These are phyloP conservation scores for Dolichotis patagonum DNA, from an alignment of 2,113 vertebrate species.

Conservation along the genomic window DNA sequence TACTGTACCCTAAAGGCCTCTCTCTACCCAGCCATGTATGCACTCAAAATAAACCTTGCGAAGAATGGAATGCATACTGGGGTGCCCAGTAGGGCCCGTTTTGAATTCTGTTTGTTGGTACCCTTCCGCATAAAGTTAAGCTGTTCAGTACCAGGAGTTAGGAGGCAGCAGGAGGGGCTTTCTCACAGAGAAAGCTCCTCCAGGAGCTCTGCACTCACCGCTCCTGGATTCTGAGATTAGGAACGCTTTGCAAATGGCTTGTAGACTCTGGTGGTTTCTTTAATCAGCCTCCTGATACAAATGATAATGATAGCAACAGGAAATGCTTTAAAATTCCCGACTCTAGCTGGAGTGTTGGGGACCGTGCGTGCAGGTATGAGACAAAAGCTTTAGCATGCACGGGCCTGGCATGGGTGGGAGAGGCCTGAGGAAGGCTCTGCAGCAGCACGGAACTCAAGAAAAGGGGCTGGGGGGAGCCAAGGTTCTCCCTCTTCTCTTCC, in stretches of 20 bases:
- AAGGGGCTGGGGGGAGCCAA: background rate
- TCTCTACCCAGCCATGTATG: conserved; percentile 71
- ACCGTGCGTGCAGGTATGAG: background rate
- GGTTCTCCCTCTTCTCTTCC: background rate
- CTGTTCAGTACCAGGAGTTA: background rate
- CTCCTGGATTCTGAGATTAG: background rate
- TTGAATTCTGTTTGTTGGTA: background rate
- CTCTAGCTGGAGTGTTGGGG: background rate
- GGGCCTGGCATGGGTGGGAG: no score
- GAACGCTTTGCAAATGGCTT: background rate
- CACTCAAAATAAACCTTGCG: conserved; percentile 76
- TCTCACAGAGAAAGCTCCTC: background rate
- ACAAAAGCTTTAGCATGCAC: background rate
- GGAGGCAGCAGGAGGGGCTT: background rate
- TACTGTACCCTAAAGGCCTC: conserved; percentile 74
- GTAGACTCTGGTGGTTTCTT: conserved; percentile 52
- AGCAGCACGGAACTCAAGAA: background rate
- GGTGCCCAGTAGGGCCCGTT: conserved; percentile 65
- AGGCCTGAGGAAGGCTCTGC: fast-evolving
- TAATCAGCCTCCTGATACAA: conserved; percentile 3
- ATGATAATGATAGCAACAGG: background rate
- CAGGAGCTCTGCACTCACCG: background rate
- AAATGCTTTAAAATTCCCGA: background rate
- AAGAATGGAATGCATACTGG: conserved; percentile 70
- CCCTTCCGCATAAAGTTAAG: conserved; percentile 54